Evolutionary conservation across 2,888 invertebrate species (phyloP).

Genomic region (Apotomis capreana): DNA sequence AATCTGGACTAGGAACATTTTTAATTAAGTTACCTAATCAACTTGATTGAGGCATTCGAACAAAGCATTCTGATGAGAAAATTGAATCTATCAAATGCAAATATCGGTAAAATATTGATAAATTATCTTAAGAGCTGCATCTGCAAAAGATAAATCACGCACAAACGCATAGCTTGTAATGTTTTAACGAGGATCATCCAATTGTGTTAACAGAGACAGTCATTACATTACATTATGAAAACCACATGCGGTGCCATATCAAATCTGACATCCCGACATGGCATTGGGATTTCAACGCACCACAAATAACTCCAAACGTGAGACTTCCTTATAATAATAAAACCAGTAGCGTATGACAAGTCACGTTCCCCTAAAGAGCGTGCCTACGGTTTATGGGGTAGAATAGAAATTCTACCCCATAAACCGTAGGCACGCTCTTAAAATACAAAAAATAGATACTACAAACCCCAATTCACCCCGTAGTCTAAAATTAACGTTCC

Average conservation of each 20-base stretch:
- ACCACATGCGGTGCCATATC: not conserved
- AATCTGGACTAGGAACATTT: too few species aligned
- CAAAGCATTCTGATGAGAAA: too few species aligned
- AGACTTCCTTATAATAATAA: slow-evolving; percentile 28
- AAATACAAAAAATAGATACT: slow-evolving; percentile 50
- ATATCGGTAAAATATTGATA: too few species aligned
- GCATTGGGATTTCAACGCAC: not conserved
- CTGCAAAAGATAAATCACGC: too few species aligned
- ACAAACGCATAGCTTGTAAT: not conserved
- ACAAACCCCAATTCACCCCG: slow-evolving; percentile 56
- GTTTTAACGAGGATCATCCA: not conserved
- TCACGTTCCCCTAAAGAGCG: slow-evolving; percentile 60
- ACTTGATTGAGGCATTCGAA: too few species aligned
- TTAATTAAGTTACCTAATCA: too few species aligned
- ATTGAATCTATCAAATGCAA: too few species aligned
- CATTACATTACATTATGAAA: not conserved
- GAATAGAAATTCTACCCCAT: slow-evolving; percentile 48
- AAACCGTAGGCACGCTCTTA: slow-evolving; percentile 54
- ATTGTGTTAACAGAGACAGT: not conserved
- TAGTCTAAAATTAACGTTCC: slow-evolving; percentile 74
- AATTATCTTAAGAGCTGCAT: too few species aligned
- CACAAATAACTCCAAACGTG: slow-evolving; percentile 25
- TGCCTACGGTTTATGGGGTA: too few species aligned
- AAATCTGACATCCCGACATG: not conserved
- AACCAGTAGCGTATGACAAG: slow-evolving; percentile 45